Base-by-base conservation (phyloP, 2,113 vertebrate species). In the Neotoma lepida region DNA sequence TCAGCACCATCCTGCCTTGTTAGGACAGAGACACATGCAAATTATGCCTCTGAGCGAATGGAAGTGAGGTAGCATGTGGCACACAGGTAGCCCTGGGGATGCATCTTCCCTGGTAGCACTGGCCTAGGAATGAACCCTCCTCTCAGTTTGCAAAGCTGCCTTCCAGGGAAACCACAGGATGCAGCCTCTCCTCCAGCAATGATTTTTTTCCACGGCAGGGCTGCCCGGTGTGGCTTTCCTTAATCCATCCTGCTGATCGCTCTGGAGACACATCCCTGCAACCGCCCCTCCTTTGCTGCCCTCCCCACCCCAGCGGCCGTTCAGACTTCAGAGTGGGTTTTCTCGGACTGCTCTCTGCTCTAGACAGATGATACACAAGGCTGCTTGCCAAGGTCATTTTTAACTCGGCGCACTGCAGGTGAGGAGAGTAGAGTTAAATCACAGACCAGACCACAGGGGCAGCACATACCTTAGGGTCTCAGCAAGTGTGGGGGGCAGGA, bases 321-420 rank as follows among this genome's bases (percentile, higher is more conserved):
- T n/a, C 15, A 84, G 88, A 85, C 70, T 86, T 92, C 82, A 13
- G n/a, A 85, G 49, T 70, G 66, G 82, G 39, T 86, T 94, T 90
- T 17, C 84, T 94, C 91, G 78, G 81, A 95, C 89, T 87, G 73
- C 78, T 90, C 80, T 93, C 94, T 73, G 74, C 61, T 94, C 82
- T 56, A 88, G 91, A 90, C 91, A 94, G 89, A 94, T 76, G 93
- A 84, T 88, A 78, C 90, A 86, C 89, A 82, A 78, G 68, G 84
- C 91, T 78, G 39, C 92, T 95, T 88, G 84, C 93, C 93, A 95
- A 97, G 94, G 92, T 95, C 95, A 87, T 94, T 94, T 95, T 76
- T 94, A 94, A 93, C 92, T 94, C 89, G 2, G 88, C 3, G 85
- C 84, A 94, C 66, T 92, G 96, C 88, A 89, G 78, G 85, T 93